A percentile compares a stretch with the other conserved stretches of the same genome.
Conservation (phyloP, 1,140 invertebrate genomes). For the Formica exsecta region DNA sequence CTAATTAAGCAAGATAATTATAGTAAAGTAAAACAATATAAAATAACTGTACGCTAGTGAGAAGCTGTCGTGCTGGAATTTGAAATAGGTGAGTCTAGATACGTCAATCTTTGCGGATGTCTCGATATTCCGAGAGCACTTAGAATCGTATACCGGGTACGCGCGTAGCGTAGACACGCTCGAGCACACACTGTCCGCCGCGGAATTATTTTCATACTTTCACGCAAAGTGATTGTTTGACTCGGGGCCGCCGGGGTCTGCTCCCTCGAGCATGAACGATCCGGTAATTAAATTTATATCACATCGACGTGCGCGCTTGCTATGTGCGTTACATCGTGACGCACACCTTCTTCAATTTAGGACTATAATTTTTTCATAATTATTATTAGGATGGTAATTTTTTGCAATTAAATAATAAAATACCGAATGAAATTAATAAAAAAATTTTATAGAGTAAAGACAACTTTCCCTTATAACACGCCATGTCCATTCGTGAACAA, state of each 20-base stretch:
- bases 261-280: constrained; percentile 83
- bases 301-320: constrained; percentile 78
- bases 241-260: constrained; percentile 79
- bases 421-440: too few species aligned
- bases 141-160: constrained; percentile 40
- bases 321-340: constrained; percentile 69
- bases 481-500: not conserved
- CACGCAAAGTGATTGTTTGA: constrained; percentile 86
- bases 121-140: constrained; percentile 49
- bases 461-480: not conserved
- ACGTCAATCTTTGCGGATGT: constrained; percentile 63
- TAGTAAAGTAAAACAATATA: constrained; percentile 38
- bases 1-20: constrained; percentile 22
- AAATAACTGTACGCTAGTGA: constrained; percentile 47
- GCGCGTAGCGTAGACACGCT: constrained; percentile 15
- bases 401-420: too few species aligned
- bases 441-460: not conserved
- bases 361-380: too few species aligned
- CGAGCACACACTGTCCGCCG: constrained; percentile 65
- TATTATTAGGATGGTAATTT: too few species aligned
- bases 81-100: constrained; percentile 71
- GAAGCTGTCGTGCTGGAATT: constrained; percentile 67
- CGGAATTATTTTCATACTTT: constrained; percentile 85
- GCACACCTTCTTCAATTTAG: not conserved
- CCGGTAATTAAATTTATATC: constrained; percentile 86